Base-by-base conservation (phyloP, 2,888 invertebrate species). In the Sinhomidia bicolor region DNA sequence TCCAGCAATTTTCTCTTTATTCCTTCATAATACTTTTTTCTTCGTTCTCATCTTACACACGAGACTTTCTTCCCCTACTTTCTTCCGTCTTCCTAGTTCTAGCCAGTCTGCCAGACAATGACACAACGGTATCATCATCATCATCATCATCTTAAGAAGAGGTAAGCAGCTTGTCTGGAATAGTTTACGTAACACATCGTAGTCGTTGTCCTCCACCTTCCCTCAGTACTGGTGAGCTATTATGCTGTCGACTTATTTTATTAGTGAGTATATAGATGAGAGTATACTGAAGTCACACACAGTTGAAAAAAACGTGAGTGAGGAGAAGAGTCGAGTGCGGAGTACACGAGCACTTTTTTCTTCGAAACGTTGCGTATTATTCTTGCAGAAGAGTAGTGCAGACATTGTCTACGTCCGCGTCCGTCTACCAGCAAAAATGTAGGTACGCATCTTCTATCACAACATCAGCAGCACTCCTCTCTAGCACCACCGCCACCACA, bases 371-470 rank as follows among this genome's bases (percentile, higher is more conserved):
- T 78, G 78, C 78, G 78, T 78, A 78, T 17, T 78, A 54, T 78
- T 57, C n/a, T n/a, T n/a, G n/a, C n/a, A n/a, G n/a, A n/a, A n/a
- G n/a, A n/a, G n/a, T n/a, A n/a, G n/a, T n/a, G 78, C 57, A 78
- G 78, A 78, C 78, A 78, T 20, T 78, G 78, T 78, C 78, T 78
- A 78, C 78, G 78, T n/a, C 57, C 54, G 78, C 57, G 9, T 78
- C 17, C 57, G 54, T 2, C 60, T 17, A n/a, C 60, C 47, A 47
- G 12, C 60, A 60, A 23, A 60, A 71, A 71, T 71, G 68, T 20
- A 41, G 47, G 47, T 74, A 74, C 44, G n/a, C 65, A 32, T 20
- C n/a, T 26, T 7, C 47, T 12, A 2, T 14, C 47, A 2, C 12
- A 0, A 9, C 36, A 41, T 26, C 62, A 32, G 68, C 23, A 23